Conservation (phyloP, 1,140 invertebrate genomes). For the Triops longicaudatus region DNA sequence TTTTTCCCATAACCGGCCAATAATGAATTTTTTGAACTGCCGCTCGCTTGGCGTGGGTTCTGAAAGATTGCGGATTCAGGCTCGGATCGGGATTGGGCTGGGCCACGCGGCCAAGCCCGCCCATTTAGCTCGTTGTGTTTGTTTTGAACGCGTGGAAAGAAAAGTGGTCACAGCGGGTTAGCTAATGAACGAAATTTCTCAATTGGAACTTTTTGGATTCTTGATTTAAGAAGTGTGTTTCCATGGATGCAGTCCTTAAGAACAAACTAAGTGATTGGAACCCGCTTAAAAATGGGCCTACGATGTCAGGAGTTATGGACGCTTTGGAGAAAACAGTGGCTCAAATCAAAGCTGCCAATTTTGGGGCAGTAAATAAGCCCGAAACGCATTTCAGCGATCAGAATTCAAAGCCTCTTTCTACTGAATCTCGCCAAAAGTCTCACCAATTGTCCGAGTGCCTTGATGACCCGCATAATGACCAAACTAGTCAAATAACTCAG, state of each 20-base stretch:
- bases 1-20: too few species aligned
- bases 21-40: too few species aligned
- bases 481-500: background rate
- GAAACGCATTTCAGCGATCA: slow-evolving; percentile 34
- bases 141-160: slow-evolving; percentile 3
- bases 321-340: background rate
- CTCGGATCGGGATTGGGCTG: too few species aligned
- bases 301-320: background rate
- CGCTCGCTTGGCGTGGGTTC: too few species aligned
- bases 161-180: background rate
- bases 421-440: background rate
- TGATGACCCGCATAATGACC: background rate
- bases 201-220: too few species aligned
- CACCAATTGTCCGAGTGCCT: background rate
- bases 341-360: background rate
- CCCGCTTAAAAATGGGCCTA: slow-evolving; percentile 2
- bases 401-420: slow-evolving; percentile 22
- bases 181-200: too few species aligned
- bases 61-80: too few species aligned
- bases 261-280: background rate
- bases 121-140: background rate
- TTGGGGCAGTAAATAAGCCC: background rate
- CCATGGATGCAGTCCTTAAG: background rate
- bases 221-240: background rate
- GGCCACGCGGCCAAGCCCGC: too few species aligned